Percentiles rank a stretch among this genome's conserved stretches.
These are phyloP conservation scores for Lophius americanus DNA, from an alignment of 2,797 vertebrate genomes.

Conservation along the genomic window DNA sequence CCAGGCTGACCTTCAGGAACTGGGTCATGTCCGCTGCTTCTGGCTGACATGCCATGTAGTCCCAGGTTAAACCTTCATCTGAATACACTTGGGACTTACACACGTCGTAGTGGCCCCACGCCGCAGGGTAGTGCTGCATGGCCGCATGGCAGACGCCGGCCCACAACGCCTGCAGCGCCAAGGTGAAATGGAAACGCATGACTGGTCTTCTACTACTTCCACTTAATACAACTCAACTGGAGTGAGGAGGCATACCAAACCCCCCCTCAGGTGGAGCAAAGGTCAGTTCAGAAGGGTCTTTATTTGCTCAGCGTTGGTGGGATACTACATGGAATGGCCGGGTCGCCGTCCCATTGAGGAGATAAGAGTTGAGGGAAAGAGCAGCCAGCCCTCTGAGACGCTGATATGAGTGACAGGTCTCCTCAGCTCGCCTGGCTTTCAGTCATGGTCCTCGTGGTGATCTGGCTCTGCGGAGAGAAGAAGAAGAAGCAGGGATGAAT, in stretches of 20 bases:
- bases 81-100: conserved; percentile 96
- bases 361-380: conserved; percentile 61
- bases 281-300: conserved; percentile 13
- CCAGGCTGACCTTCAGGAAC: conserved; percentile 92
- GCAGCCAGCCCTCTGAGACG: conserved; percentile 70
- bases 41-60: conserved; percentile 99
- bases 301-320: conserved; percentile 24
- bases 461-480: conserved; percentile 82
- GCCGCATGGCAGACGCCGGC: conserved; percentile 86
- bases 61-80: conserved; percentile 95
- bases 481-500: conserved; percentile 65
- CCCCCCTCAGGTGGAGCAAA: conserved; percentile 48
- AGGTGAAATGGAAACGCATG: conserved; percentile 91
- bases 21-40: conserved; percentile 97
- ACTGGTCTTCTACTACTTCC: conserved; percentile 54
- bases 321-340: conserved; percentile 35
- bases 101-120: conserved; percentile 97
- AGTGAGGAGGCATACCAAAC: conserved; percentile 79
- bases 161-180: conserved; percentile 92
- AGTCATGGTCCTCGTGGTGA: conserved; percentile 84
- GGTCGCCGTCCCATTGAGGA: conserved; percentile 60
- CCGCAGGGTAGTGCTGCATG: conserved; percentile 91
- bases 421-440: conserved; percentile 85
- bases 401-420: conserved; percentile 81
- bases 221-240: conserved; percentile 45